phyloP scores from a whole-genome alignment of 1,140 invertebrate genomes.

The Zophobas atratus region DNA sequence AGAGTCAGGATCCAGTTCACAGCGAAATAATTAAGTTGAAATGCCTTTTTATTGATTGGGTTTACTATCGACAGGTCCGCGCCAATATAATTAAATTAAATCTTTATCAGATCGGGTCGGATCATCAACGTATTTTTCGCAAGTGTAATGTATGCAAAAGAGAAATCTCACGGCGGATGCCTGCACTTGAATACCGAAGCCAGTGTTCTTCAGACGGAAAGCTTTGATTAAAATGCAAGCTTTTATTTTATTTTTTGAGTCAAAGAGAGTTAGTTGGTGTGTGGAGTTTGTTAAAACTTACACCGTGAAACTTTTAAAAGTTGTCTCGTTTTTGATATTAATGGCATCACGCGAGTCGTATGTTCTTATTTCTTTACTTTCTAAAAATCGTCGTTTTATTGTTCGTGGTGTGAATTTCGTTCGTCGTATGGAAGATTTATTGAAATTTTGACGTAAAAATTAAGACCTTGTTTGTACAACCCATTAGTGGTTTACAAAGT shows the following conservation, averaged over 20 bases:
- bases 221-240: no score
- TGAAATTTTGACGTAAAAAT: not conserved
- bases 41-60: conserved; percentile 11
- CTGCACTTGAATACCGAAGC: no score
- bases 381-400: no score
- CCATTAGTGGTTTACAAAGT: not conserved
- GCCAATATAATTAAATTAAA: conserved; percentile 24
- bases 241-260: not conserved
- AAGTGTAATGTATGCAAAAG: not conserved
- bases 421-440: not conserved
- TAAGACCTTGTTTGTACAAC: not conserved
- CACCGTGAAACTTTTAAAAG: not conserved
- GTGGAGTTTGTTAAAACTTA: not conserved
- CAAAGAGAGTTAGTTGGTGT: not conserved
- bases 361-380: not conserved
- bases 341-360: not conserved
- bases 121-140: not conserved
- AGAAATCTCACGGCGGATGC: no score
- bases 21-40: conserved; percentile 30
- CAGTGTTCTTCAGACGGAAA: no score
- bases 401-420: not conserved
- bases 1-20: conserved; percentile 15
- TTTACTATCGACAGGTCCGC: not conserved
- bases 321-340: not conserved
- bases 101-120: not conserved